Evolutionary conservation across 2,113 vertebrate species (phyloP).

Genomic region (Furnarius figulus): DNA sequence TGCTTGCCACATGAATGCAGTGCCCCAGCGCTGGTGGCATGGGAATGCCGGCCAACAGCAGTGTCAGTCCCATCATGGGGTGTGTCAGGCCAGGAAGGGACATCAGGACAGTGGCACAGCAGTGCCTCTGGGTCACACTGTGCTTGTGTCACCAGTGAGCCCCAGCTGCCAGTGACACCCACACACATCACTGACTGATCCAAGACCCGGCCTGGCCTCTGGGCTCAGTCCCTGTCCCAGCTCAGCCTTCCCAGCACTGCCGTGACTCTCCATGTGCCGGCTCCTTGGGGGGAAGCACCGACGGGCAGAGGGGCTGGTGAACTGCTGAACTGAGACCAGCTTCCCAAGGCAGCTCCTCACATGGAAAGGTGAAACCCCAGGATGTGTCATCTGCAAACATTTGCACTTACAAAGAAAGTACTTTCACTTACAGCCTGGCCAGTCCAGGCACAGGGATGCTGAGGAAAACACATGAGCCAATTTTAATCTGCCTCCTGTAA

Average conservation of each 20-base stretch:
- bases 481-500: background rate
- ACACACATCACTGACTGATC: background rate
- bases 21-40: rapidly evolving
- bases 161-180: background rate
- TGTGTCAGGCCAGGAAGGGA: background rate
- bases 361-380: background rate
- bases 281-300: rapidly evolving
- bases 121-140: rapidly evolving
- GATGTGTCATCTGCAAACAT: background rate
- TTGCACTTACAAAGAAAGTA: background rate
- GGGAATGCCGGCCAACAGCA: rapidly evolving
- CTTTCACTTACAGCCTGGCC: background rate
- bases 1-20: background rate
- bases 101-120: background rate
- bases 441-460: background rate
- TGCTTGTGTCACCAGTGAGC: background rate
- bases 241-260: rapidly evolving
- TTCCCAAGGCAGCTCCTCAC: background rate
- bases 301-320: rapidly evolving
- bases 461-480: background rate
- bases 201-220: background rate
- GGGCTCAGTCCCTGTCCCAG: background rate
- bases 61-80: rapidly evolving
- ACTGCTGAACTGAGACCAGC: background rate
- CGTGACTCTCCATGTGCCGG: rapidly evolving